Percentiles rank a stretch among this genome's conserved stretches.
These are phyloP conservation scores for Salmo trutta DNA, from an alignment of 2,797 vertebrate genomes.

Conservation along the genomic window DNA sequence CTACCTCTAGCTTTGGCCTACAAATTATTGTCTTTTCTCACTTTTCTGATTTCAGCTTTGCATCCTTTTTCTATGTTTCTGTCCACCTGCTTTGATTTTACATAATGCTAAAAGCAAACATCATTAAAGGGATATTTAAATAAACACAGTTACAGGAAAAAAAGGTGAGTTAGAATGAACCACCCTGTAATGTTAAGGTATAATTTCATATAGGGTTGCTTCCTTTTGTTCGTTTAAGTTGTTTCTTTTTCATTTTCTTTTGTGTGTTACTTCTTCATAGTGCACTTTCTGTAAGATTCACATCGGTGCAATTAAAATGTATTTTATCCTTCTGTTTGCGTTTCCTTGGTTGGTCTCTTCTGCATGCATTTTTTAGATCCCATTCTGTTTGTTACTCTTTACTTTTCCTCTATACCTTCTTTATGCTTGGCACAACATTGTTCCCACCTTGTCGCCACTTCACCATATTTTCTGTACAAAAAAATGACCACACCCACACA, in stretches of 20 bases:
- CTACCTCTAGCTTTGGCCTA: constrained; percentile 18
- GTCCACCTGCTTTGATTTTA: constrained; percentile 47
- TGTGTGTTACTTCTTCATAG: constrained; percentile 78
- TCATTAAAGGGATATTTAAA: not conserved
- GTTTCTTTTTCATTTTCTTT: constrained; percentile 62
- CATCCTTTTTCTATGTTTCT: constrained; percentile 29
- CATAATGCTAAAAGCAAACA: constrained; percentile 31
- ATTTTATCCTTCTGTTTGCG: constrained; percentile 76
- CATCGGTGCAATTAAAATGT: constrained; percentile 88
- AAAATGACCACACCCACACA: not conserved
- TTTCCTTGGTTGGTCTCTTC: constrained; percentile 64
- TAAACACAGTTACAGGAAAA: constrained; percentile 17
- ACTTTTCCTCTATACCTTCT: constrained; percentile 1
- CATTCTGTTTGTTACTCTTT: constrained; percentile 30
- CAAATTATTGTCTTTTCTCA: constrained; percentile 25
- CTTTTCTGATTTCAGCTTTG: constrained; percentile 23
- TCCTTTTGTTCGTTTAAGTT: constrained; percentile 69
- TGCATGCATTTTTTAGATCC: constrained; percentile 57
- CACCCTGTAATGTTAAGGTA: constrained; percentile 36
- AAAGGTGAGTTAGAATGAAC: constrained; percentile 25
- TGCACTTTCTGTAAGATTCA: constrained; percentile 83
- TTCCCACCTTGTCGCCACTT: not conserved
- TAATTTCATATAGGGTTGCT: constrained; percentile 57
- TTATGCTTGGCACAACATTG: not conserved
- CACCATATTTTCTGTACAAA: not conserved